Base-by-base conservation (phyloP, 2,797 vertebrate species). In the Chelidonichthys spinosus region DNA sequence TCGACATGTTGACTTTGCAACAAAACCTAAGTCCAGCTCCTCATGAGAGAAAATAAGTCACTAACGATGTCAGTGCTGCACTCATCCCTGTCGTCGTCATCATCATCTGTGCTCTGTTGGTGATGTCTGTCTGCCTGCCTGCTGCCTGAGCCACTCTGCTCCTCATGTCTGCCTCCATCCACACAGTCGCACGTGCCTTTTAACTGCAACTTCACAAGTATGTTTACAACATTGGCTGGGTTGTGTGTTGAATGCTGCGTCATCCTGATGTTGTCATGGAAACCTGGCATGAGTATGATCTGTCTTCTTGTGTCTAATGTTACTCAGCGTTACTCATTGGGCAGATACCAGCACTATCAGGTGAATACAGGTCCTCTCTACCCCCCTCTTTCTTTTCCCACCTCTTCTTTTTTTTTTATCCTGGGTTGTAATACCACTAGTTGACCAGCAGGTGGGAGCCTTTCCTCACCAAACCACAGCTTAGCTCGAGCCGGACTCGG, bases 101-200 rank as follows among this genome's bases (percentile, higher is more conserved):
- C 62, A 32, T 87, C 68, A 52, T 84, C 82, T 86, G 76, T 87
- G 76, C 83, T 78, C 89, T 93, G 87, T 94, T 92, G 90, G 88
- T 91, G 92, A 91, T 89, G 93, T 95, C 94, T 96, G 95, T 95
- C 94, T 95, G 95, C 88, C 89, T 92, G 92, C 89, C 89, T 92
- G 92, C 89, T 92, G 92, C 94, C 95, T 86, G 88, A 74, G 92
- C 92, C 92, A 89, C 90, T 90, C 94, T 94, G 94, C 93, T 95
- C 96, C 97, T 97, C 90, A 74, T 96, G 96, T 87, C 82, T 93
- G 91, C 87, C 85, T 54, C 93, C 84, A 83, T 65, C 73, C 78
- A 79, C 72, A 32, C 64, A 64, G 73, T 42, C 53, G 81, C 90
- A 91, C n/a, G 64, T 58, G 65, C 73, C 37, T 47, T 42, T 58